Evolutionary conservation across 2,888 invertebrate genomes (phyloP).

Genomic region (Cryptus armator): DNA sequence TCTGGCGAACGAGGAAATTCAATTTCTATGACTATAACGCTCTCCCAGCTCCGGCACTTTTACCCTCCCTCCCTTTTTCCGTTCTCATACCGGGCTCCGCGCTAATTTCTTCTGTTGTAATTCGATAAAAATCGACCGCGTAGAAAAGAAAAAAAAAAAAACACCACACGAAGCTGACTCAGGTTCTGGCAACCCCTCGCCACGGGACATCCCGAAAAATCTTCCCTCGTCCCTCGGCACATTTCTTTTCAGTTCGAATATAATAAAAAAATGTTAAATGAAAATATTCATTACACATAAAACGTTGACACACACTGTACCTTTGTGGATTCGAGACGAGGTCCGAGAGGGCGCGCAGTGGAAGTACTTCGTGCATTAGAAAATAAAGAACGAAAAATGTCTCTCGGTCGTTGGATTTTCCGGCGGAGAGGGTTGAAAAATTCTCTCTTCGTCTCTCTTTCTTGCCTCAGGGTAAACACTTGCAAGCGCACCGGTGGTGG

Average conservation of each 20-base stretch:
- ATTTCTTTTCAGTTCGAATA: not conserved
- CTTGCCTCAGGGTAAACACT: conserved; percentile 62
- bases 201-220: conserved; percentile 31
- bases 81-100: conserved; percentile 43
- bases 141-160: conserved; percentile 37
- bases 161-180: no score
- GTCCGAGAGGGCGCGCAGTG: not conserved
- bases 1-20: conserved; percentile 81
- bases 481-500: conserved; percentile 36
- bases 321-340: not conserved
- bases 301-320: conserved; percentile 1
- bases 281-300: not conserved
- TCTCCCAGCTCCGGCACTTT: conserved; percentile 42
- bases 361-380: conserved; percentile 41
- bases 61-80: conserved; percentile 13
- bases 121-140: conserved; percentile 78
- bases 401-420: conserved; percentile 56
- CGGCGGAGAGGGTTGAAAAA: conserved; percentile 25
- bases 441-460: conserved; percentile 33
- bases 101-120: conserved; percentile 79
- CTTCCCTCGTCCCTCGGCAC: not conserved
- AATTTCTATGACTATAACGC: conserved; percentile 78
- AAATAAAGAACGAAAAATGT: conserved; percentile 11
- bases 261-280: not conserved
- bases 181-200: not conserved